A percentile compares a stretch with the other conserved stretches of the same genome.
Conservation (phyloP, 1,140 invertebrate species). For the Semibalanus balanoides region DNA sequence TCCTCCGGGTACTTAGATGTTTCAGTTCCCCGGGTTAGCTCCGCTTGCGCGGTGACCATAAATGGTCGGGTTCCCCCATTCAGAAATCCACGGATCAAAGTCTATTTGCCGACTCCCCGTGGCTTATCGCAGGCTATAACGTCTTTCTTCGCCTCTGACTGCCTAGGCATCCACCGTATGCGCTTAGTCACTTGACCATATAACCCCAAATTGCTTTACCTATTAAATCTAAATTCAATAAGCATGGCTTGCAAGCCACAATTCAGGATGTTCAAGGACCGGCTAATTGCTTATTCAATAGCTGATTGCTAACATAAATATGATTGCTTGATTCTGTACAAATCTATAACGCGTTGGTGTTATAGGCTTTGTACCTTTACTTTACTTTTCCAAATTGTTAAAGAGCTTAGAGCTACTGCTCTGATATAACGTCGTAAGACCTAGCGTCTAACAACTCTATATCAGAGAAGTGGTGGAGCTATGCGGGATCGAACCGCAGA, state of each 20-base stretch:
- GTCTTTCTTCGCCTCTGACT: conserved; percentile 25
- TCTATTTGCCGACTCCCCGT: conserved; percentile 21
- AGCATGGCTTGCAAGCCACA: too few relatives aligned
- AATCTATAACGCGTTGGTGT: too few relatives aligned
- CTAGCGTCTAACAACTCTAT: too few relatives aligned
- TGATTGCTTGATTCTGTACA: too few relatives aligned
- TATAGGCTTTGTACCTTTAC: too few relatives aligned
- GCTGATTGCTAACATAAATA: too few relatives aligned
- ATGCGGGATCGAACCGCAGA: conserved; percentile 24
- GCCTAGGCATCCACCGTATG: conserved; percentile 24
- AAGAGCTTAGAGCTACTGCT: too few relatives aligned
- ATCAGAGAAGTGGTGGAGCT: conserved; percentile 21
- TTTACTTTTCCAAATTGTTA: conserved; percentile 16
- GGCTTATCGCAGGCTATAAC: conserved; percentile 26
- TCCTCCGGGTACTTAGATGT: conserved; percentile 25
- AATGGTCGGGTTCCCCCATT: conserved; percentile 20
- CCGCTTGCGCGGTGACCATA: conserved; percentile 2
- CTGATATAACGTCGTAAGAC: too few relatives aligned
- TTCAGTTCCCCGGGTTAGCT: conserved; percentile 25
- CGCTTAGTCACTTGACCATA: conserved; percentile 18
- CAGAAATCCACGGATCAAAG: conserved; percentile 21
- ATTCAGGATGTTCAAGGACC: too few relatives aligned
- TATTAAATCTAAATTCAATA: too few relatives aligned
- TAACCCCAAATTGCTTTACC: conserved; percentile 6
- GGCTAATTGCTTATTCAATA: too few relatives aligned